Evolutionary conservation across 2,113 vertebrate genomes (phyloP), one percentile per base, ranked within the genome.

Genomic region (Calonectris borealis): DNA sequence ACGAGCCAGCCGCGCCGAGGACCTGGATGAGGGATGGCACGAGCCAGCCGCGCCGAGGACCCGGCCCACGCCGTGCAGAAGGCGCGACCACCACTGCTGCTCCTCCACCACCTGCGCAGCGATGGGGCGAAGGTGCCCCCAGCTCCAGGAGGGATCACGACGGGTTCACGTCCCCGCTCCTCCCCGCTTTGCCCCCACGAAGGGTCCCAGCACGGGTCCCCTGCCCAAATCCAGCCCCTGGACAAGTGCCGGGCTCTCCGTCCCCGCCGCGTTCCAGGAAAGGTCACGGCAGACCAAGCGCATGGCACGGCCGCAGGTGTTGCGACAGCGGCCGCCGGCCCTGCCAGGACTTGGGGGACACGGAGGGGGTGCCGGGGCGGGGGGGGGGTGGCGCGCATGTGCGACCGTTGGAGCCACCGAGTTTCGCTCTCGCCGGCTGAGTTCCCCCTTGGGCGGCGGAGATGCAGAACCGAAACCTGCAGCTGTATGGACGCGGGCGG

Each of bases 401-500:
- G 83, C 44, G 89, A 97, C 98, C 95, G 98, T 98, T 98, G 90
- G 83, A 90, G 94, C 96, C 88, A 36, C 90, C 16, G 2, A 97
- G 97, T 98, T 98, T 98, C 97, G 64, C 76, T 97, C 97, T 98
- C 76, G 95, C 94, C 65, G 81, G 93, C 87, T 92, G 85, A 98
- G 98, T 98, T 98, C 98, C 98, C 97, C 94, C 95, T 97, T 89
- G 81, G 36, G 36, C 36, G 36, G 36, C 36, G 36, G 77, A 82
- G 97, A 98, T 96, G 97, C 96, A 98, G 98, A 98, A 98, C 92
- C 93, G 98, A 98, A 98, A 98, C 97, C 96, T 94, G 77, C 98
- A 98, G 98, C 97, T 98, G 98, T 46, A 81, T 52, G 90, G 96
- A 72, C 73, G 95, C 62, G 58, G 58, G 94, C 24, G 52, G 49